Evolutionary conservation across 2,113 vertebrate species (phyloP).

Genomic region (Rhinoptilus africanus): DNA sequence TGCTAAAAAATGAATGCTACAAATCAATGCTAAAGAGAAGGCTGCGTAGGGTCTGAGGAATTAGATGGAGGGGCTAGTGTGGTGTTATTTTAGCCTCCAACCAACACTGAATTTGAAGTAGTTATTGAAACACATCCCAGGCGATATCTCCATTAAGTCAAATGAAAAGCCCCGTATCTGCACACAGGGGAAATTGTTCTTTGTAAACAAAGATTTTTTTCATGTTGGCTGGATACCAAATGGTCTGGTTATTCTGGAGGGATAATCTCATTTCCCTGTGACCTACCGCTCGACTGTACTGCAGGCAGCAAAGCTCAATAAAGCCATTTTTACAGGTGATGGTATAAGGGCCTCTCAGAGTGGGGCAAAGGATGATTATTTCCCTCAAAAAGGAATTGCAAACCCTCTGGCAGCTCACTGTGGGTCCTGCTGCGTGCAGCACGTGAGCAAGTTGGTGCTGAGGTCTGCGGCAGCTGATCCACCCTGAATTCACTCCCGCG

Average conservation of each 20-base stretch:
- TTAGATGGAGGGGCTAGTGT: background rate
- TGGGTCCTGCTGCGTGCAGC: background rate
- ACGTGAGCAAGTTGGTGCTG: rapidly evolving
- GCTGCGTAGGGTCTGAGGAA: background rate
- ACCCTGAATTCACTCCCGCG: background rate
- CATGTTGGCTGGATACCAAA: background rate
- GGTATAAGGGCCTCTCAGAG: background rate
- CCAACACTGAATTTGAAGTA: background rate
- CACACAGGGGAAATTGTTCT: no score
- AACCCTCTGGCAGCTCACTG: background rate
- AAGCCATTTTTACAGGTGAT: rapidly evolving
- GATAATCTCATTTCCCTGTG: background rate
- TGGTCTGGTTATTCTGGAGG: background rate
- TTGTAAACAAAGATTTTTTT: background rate
- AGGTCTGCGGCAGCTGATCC: background rate
- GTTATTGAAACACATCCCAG: background rate
- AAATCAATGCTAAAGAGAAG: background rate
- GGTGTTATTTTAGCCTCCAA: background rate
- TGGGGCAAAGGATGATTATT: background rate
- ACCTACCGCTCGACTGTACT: background rate
- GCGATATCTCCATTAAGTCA: background rate
- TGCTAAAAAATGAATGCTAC: background rate
- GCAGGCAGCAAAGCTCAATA: background rate
- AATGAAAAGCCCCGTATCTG: background rate
- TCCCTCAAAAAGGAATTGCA: background rate